These are phyloP conservation scores for Podarcis raffonei DNA, from an alignment of 2,113 vertebrate genomes.

Conservation along the genomic window DNA sequence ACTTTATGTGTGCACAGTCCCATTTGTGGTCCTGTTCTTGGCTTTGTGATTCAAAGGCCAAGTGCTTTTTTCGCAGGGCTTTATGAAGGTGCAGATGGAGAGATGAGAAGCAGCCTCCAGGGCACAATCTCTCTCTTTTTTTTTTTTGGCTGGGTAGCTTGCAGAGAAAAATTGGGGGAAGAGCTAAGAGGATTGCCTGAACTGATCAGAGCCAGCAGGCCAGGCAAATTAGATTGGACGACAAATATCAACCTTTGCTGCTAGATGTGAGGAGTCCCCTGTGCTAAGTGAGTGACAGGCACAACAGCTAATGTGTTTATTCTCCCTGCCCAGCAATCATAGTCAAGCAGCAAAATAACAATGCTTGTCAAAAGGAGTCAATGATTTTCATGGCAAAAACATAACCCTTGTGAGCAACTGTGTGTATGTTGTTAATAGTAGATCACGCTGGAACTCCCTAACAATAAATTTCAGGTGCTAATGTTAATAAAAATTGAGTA, in stretches of 20 bases:
- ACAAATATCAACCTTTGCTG: background rate
- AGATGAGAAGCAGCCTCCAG: background rate
- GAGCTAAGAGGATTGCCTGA: fast-evolving
- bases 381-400: conserved; percentile 17
- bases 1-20: background rate
- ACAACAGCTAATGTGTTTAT: background rate
- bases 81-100: background rate
- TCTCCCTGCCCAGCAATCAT: background rate
- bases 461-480: background rate
- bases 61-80: background rate
- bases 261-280: background rate
- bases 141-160: background rate
- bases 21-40: background rate
- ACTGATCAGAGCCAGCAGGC: background rate
- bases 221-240: background rate
- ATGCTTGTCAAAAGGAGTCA: background rate
- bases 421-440: background rate
- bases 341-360: background rate
- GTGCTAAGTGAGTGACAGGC: fast-evolving
- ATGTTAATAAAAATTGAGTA: background rate
- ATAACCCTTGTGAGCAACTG: background rate
- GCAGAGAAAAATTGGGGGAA: background rate
- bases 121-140: background rate
- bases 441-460: background rate
- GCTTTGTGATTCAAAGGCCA: background rate